phyloP scores from a whole-genome alignment of 30 jellyfish, hydroid and myxozoan species.

The Hydra vulgaris region DNA sequence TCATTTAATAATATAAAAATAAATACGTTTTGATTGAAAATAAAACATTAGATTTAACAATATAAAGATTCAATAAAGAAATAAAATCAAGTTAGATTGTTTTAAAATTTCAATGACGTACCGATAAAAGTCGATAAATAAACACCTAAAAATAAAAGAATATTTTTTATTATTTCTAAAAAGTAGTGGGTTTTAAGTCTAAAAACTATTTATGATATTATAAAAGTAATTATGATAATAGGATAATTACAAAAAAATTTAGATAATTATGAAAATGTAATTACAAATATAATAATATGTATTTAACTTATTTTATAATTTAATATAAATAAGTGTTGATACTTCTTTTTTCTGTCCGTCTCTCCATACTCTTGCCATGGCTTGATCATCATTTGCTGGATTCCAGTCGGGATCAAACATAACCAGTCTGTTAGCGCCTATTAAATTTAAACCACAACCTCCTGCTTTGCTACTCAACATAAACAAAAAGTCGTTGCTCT shows the following conservation, averaged over 20 bases:
- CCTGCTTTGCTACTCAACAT: constrained; percentile 99
- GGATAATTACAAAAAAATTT: too few species aligned
- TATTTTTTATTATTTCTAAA: neutral
- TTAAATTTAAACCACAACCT: constrained; percentile 97
- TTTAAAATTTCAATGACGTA: too few species aligned
- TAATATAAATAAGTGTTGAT: neutral
- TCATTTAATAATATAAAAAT: too few species aligned
- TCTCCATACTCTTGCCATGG: constrained; percentile 99
- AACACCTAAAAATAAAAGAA: constrained; percentile 46
- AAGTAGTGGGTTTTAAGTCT: too few species aligned
- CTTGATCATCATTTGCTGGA: constrained; percentile 99
- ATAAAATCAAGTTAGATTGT: too few species aligned
- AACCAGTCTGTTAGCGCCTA: constrained; percentile 97
- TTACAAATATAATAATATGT: too few species aligned
- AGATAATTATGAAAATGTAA: too few species aligned
- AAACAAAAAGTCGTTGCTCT: constrained; percentile 86
- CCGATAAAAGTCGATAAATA: constrained; percentile 57
- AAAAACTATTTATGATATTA: too few species aligned
- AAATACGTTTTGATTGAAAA: neutral
- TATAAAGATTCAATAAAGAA: too few species aligned
- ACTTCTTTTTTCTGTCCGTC: constrained; percentile 98
- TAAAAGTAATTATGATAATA: too few species aligned
- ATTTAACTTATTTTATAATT: too few species aligned
- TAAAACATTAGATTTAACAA: neutral
- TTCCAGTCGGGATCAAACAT: constrained; percentile 99